Conservation (phyloP, 2,797 vertebrate species). For the Kryptopterus vitreolus region DNA sequence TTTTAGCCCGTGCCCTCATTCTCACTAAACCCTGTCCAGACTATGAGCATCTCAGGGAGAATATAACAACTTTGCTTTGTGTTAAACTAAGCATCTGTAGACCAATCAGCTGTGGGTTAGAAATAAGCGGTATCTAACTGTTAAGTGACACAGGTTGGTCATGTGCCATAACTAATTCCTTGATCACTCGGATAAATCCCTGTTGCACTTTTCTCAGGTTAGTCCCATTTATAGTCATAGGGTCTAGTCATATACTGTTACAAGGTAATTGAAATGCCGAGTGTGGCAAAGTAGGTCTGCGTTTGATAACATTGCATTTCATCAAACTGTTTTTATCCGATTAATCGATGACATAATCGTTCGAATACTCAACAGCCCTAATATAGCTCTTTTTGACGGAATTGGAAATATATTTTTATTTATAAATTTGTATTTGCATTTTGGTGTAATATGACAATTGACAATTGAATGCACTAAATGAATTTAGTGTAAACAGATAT, state of each 20-base stretch:
- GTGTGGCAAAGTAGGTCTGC: background rate
- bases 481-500: too few relatives aligned
- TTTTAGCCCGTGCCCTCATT: background rate
- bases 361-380: too few relatives aligned
- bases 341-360: too few relatives aligned
- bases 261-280: constrained; percentile 2
- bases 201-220: background rate
- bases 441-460: too few relatives aligned
- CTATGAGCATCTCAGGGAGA: background rate
- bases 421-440: too few relatives aligned
- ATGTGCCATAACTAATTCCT: constrained; percentile 18
- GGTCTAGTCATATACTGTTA: background rate
- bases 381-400: too few relatives aligned
- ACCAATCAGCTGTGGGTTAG: too few relatives aligned
- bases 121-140: background rate
- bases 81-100: too few relatives aligned
- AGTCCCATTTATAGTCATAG: background rate
- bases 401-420: too few relatives aligned
- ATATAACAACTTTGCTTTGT: background rate
- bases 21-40: background rate
- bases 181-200: background rate
- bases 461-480: too few relatives aligned
- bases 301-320: constrained; percentile 22
- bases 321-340: too few relatives aligned
- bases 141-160: constrained; percentile 7